Evolutionary conservation across 2,113 vertebrate species (phyloP).

Genomic region (Cyprinus carpio): DNA sequence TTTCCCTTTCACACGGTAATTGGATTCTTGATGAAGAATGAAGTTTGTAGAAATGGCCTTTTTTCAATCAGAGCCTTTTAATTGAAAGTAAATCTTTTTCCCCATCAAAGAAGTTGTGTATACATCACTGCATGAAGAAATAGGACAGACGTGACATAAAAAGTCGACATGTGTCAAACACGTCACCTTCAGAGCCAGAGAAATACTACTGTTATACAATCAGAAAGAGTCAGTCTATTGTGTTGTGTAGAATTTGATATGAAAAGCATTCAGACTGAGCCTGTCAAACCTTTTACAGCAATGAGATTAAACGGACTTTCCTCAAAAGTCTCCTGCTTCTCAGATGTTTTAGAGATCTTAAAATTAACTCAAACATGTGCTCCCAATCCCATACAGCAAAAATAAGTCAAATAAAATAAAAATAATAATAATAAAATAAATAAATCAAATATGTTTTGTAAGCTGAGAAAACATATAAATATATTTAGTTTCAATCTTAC

Average conservation of each 20-base stretch:
- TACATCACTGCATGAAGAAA: background rate
- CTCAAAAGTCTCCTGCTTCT: background rate
- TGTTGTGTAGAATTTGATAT: background rate
- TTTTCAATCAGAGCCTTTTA: constrained; percentile 75
- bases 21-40: constrained; percentile 93
- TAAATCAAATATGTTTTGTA: too few relatives aligned
- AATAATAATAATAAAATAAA: too few relatives aligned
- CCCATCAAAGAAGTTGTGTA: constrained; percentile 14
- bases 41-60: constrained; percentile 75
- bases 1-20: constrained; percentile 86
- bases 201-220: constrained; percentile 4
- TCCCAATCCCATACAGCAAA: too few relatives aligned
- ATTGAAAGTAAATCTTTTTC: constrained; percentile 76
- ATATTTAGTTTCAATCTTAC: too few relatives aligned
- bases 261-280: background rate
- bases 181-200: constrained; percentile 17
- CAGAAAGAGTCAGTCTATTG: background rate
- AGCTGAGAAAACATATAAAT: too few relatives aligned
- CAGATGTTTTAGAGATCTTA: background rate
- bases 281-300: background rate
- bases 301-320: background rate
- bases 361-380: background rate
- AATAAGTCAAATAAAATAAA: too few relatives aligned
- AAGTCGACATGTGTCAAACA: constrained; percentile 53
- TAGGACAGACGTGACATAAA: constrained; percentile 15